Evolutionary conservation across 1,140 invertebrate genomes (phyloP), one percentile per base, ranked within the genome.

Genomic region (Brachionus plicatilis): DNA sequence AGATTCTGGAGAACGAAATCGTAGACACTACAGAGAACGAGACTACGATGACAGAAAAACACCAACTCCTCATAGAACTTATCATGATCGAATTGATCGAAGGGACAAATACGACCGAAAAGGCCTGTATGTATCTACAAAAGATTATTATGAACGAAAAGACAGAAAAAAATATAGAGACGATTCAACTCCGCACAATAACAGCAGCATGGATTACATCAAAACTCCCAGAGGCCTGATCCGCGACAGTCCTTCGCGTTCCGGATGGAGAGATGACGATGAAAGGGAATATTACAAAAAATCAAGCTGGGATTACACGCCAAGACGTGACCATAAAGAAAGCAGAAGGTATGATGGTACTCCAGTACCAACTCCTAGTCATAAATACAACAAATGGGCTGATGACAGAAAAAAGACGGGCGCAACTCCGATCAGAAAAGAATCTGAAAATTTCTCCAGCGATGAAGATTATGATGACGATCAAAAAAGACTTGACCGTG

Each of bases 401-500:
- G 65, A 68, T 60, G 79, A 82, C 45, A 53, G 79, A 9, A 82
- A 65, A 65, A 68, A 82, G 37, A 82, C 79, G 0, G 53, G 53
- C 12, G 72, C 72, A 11, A 76, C 72, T 50, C 72, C 72, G 17
- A 20, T 76, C 0, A 47, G 14, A 82, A 65, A 65, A 14, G 41
- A 47, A 60, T 33, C 79, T 27, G 53, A 37, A n/a, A 84, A 66
- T 75, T 24, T 41, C 66, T 65, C 60, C 0, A 65, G 60, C 41
- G 45, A 75, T 56, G 83, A 84, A 56, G 68, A 84, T 11, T 66
- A 33, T 66, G 87, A 88, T 1, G 91, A 93, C 14, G 92, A 93
- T 56, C 47, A 75, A 56, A 84, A 84, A 76, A 75, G 95, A 72
- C 87, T 99, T 3, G 97, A 99, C 87, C 90, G 97, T 75, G 96